These are phyloP conservation scores for Lemur catta DNA, from an alignment of 2,797 vertebrate species.

Conservation along the genomic window DNA sequence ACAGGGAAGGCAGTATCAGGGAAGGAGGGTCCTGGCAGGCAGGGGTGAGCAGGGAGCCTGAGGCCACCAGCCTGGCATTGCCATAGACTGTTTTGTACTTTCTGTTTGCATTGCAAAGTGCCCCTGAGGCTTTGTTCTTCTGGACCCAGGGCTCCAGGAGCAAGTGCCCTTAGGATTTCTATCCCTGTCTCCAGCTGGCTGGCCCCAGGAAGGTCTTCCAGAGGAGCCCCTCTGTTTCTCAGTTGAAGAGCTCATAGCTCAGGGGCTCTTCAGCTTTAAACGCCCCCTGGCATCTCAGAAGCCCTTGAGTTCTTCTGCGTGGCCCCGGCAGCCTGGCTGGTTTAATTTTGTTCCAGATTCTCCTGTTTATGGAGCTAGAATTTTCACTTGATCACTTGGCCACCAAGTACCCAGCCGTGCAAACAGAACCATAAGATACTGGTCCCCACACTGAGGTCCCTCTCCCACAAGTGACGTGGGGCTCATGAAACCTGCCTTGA, in stretches of 20 bases:
- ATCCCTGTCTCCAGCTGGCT: not conserved
- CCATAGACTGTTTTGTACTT: not conserved
- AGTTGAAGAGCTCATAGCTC: not conserved
- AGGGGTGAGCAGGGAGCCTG: not conserved
- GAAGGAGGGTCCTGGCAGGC: not conserved
- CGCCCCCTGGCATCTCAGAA: not conserved
- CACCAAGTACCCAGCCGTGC: rapidly evolving
- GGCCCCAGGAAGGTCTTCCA: not conserved
- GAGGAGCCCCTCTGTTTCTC: not conserved
- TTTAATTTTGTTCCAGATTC: not conserved
- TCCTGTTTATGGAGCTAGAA: not conserved
- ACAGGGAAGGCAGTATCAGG: not conserved
- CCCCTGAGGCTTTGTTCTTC: not conserved
- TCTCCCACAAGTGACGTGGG: not conserved
- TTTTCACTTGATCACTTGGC: not conserved
- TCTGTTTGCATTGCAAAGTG: not conserved
- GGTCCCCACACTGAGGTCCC: not conserved
- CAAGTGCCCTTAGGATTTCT: not conserved
- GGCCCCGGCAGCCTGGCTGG: not conserved
- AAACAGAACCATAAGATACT: not conserved
- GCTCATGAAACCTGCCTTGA: not conserved
- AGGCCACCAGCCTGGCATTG: not conserved
- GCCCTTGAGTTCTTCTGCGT: not conserved
- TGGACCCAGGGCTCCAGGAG: not conserved
- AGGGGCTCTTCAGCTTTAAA: not conserved